phyloP scores from a whole-genome alignment of 2,888 invertebrate genomes.

The Tridacna crocea region DNA sequence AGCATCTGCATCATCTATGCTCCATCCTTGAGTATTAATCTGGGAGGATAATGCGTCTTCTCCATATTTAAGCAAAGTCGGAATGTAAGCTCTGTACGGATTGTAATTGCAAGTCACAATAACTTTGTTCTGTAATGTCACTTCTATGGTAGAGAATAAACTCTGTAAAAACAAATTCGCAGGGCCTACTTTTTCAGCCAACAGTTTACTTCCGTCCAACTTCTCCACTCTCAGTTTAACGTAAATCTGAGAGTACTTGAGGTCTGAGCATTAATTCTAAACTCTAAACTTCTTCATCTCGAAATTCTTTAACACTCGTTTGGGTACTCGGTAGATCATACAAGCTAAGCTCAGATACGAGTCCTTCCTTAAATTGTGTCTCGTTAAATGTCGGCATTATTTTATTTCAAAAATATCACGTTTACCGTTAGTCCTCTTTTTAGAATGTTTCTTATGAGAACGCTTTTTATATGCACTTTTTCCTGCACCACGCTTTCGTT shows the following conservation, averaged over 20 bases:
- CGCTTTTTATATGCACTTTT: neutral
- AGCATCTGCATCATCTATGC: slow-evolving; percentile 37
- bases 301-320: slow-evolving; percentile 3
- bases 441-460: slow-evolving; percentile 3
- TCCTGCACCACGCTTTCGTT: slow-evolving; percentile 3
- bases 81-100: slow-evolving; percentile 57
- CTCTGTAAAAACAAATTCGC: slow-evolving; percentile 56
- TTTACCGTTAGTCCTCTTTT: neutral
- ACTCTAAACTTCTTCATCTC: slow-evolving; percentile 25
- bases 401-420: slow-evolving; percentile 30
- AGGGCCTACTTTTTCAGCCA: slow-evolving; percentile 50
- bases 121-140: slow-evolving; percentile 56
- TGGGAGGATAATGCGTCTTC: slow-evolving; percentile 32
- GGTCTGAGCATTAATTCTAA: slow-evolving; percentile 24
- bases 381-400: slow-evolving; percentile 9
- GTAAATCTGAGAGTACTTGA: slow-evolving; percentile 13
- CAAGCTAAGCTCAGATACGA: slow-evolving; percentile 10
- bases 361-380: slow-evolving; percentile 17
- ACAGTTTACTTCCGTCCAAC: neutral
- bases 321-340: slow-evolving; percentile 28
- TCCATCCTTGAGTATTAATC: slow-evolving; percentile 46
- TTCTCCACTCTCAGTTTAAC: slow-evolving; percentile 10
- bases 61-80: slow-evolving; percentile 52
- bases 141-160: slow-evolving; percentile 58
- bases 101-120: slow-evolving; percentile 44